These are phyloP conservation scores for Aleadryas rufinucha DNA, from an alignment of 2,113 vertebrate genomes.

Conservation along the genomic window DNA sequence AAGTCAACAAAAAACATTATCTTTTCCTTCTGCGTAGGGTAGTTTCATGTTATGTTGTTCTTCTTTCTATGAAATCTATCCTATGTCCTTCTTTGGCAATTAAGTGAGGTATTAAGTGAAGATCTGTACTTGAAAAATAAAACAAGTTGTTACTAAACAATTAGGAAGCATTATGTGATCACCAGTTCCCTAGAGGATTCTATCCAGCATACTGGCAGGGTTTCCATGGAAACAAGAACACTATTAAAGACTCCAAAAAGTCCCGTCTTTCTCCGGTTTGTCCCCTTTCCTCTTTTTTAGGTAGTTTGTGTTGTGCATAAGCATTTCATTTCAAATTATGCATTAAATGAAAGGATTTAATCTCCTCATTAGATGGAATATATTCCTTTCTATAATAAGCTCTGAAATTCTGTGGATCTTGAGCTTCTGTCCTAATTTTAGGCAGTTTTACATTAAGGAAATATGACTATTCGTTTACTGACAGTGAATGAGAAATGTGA, in stretches of 20 bases:
- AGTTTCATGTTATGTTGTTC: neutral
- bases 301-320: neutral
- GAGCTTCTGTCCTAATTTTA: neutral
- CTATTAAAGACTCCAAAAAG: neutral
- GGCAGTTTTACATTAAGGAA: neutral
- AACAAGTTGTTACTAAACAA: neutral
- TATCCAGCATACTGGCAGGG: neutral
- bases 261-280: neutral
- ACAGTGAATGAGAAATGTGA: neutral
- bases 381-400: neutral
- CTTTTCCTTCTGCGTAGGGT: neutral
- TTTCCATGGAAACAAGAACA: conserved; percentile 18
- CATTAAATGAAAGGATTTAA: neutral
- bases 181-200: neutral
- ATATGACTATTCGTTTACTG: neutral
- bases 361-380: neutral
- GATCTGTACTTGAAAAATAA: neutral
- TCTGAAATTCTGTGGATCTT: neutral
- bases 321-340: neutral
- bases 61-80: neutral
- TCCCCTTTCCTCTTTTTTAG: neutral
- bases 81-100: neutral
- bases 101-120: neutral
- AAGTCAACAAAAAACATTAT: neutral
- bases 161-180: neutral